Conservation (phyloP, 2,888 invertebrate genomes). For the Nomada goodeniana region DNA sequence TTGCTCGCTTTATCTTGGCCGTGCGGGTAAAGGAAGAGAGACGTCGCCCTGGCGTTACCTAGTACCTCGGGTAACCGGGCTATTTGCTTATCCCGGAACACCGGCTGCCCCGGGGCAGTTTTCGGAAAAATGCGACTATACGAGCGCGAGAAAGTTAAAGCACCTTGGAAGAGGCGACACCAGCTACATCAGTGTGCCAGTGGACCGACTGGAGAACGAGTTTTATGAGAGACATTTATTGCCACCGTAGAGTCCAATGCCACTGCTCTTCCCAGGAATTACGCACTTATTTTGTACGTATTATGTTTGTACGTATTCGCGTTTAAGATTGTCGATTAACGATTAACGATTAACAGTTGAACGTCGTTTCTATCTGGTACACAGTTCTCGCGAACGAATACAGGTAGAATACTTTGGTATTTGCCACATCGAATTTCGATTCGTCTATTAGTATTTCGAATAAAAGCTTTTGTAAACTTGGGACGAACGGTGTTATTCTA, state of each 20-base stretch:
- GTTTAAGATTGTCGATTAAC: not conserved
- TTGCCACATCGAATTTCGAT: too few relatives aligned
- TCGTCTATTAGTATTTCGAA: too few relatives aligned
- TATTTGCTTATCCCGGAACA: constrained; percentile 44
- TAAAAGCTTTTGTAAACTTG: too few relatives aligned
- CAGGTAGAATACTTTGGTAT: too few relatives aligned
- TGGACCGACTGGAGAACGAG: constrained; percentile 71
- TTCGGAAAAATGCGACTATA: constrained; percentile 60
- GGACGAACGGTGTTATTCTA: too few relatives aligned
- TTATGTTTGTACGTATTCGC: not conserved
- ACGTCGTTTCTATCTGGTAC: not conserved
- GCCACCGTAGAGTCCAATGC: constrained; percentile 50
- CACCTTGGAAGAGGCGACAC: constrained; percentile 42
- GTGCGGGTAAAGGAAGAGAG: not conserved
- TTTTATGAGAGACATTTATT: constrained; percentile 69
- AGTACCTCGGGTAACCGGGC: constrained; percentile 21
- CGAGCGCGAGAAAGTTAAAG: constrained; percentile 69
- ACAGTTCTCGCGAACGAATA: too few relatives aligned
- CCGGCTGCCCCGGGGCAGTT: constrained; percentile 33
- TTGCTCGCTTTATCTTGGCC: not conserved
- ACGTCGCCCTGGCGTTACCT: constrained; percentile 26
- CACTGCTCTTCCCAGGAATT: constrained; percentile 56
- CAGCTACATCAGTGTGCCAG: constrained; percentile 74
- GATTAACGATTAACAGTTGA: not conserved
- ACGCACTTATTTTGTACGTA: constrained; percentile 14